Percentiles rank a stretch among this genome's conserved stretches.
These are phyloP conservation scores for Crotalus adamanteus DNA, from an alignment of 2,797 vertebrate species.

Conservation along the genomic window DNA sequence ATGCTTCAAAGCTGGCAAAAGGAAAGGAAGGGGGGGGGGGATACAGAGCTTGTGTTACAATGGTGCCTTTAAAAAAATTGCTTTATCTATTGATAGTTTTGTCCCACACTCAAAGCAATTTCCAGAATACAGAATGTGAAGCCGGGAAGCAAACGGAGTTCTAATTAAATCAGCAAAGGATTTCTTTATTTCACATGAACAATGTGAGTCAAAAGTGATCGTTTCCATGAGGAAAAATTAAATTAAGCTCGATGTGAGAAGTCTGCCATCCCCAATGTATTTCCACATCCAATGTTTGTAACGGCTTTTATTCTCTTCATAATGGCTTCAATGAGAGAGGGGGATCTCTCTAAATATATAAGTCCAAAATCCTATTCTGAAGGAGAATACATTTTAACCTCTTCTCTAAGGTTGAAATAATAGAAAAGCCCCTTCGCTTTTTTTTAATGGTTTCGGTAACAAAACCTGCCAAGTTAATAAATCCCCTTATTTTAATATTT, in stretches of 20 bases:
- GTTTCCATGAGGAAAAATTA: constrained; percentile 62
- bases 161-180: constrained; percentile 70
- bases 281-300: constrained; percentile 35
- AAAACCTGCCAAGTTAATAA: background rate
- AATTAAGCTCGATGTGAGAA: constrained; percentile 58
- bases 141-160: constrained; percentile 57
- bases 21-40: background rate
- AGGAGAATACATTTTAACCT: constrained; percentile 6
- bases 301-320: constrained; percentile 28
- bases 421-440: background rate
- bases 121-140: constrained; percentile 49
- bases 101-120: constrained; percentile 65
- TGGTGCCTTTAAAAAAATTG: constrained; percentile 57
- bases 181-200: constrained; percentile 67
- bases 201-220: constrained; percentile 55
- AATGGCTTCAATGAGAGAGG: constrained; percentile 3
- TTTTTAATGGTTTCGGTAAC: constrained; percentile 26
- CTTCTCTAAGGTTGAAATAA: background rate
- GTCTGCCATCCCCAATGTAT: constrained; percentile 49
- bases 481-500: constrained; percentile 6
- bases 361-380: background rate
- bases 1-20: constrained; percentile 59
- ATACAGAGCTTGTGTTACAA: constrained; percentile 44
- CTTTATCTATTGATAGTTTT: constrained; percentile 65
- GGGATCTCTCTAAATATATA: background rate